A percentile compares a stretch with the other conserved stretches of the same genome.
phyloP scores from a whole-genome alignment of 2,797 vertebrate species.

The Myiothlypis chrysogaster region DNA sequence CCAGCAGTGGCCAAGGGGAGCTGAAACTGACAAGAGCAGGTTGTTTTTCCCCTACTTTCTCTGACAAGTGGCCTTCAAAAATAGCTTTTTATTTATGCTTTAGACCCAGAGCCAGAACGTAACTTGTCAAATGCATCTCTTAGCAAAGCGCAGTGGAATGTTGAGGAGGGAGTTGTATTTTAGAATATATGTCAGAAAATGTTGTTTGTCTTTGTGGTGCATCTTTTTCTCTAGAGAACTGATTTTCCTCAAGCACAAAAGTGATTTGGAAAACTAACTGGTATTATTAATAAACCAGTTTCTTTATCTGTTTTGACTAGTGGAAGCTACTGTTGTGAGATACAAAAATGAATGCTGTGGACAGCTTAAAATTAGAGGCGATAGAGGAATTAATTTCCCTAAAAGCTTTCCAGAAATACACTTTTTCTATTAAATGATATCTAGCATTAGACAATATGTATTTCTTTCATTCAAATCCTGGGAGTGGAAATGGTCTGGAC shows the following conservation, averaged over 20 bases:
- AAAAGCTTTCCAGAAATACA: background rate
- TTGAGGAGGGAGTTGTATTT: background rate
- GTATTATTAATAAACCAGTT: background rate
- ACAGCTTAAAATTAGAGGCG: background rate
- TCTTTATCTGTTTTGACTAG: background rate
- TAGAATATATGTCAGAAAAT: background rate
- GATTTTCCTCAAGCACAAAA: background rate
- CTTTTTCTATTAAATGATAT: background rate
- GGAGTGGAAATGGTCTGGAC: background rate
- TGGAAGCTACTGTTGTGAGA: background rate
- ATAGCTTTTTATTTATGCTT: background rate
- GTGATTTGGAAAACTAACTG: background rate
- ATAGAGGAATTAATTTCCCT: background rate
- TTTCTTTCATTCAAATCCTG: background rate
- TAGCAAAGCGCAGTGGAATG: background rate
- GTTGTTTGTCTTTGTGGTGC: background rate
- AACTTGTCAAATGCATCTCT: background rate
- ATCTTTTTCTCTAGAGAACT: background rate
- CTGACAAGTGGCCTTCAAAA: background rate
- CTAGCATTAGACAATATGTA: background rate
- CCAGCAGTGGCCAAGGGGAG: background rate
- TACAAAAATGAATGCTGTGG: background rate
- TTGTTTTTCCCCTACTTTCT: fast-evolving
- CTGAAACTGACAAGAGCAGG: background rate
- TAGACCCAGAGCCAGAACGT: background rate